phyloP scores from a whole-genome alignment of 1,140 invertebrate species.

The Lepidurus arcticus region DNA sequence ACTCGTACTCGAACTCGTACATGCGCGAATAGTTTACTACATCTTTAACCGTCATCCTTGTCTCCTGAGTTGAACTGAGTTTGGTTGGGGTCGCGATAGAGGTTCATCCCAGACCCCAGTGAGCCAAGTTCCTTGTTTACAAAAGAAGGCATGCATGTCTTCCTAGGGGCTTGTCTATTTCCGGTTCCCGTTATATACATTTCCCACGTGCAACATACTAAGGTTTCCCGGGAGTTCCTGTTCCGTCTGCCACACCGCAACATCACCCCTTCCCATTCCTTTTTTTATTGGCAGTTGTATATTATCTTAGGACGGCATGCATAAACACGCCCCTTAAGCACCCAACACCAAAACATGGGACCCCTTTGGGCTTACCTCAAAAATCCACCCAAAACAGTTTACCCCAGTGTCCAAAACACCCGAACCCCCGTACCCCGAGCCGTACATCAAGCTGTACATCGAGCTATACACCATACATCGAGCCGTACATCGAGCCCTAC shows the following conservation, averaged over 20 bases:
- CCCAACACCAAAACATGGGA: background rate
- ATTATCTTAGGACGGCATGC: constrained; percentile 2
- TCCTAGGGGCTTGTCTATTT: background rate
- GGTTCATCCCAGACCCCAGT: no score
- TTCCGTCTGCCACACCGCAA: background rate
- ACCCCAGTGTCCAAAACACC: no score
- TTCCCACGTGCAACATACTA: background rate
- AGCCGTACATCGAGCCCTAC: background rate
- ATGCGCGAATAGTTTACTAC: no score
- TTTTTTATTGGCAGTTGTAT: constrained; percentile 20
- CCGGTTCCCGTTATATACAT: constrained; percentile 13
- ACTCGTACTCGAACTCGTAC: no score
- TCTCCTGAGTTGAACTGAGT: no score
- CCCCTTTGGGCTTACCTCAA: background rate
- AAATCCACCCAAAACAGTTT: background rate
- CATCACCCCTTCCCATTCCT: background rate
- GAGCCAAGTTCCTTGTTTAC: background rate
- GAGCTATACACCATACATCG: background rate
- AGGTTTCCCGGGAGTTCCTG: background rate
- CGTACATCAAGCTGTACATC: background rate
- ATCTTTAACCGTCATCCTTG: no score
- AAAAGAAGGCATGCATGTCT: constrained; percentile 1
- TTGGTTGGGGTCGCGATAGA: no score
- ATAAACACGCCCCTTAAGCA: background rate
- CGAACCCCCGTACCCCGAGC: background rate